Percentiles rank a stretch among this genome's conserved stretches.
Conservation (phyloP, 2,113 vertebrate species). For the Lamprotornis superbus region DNA sequence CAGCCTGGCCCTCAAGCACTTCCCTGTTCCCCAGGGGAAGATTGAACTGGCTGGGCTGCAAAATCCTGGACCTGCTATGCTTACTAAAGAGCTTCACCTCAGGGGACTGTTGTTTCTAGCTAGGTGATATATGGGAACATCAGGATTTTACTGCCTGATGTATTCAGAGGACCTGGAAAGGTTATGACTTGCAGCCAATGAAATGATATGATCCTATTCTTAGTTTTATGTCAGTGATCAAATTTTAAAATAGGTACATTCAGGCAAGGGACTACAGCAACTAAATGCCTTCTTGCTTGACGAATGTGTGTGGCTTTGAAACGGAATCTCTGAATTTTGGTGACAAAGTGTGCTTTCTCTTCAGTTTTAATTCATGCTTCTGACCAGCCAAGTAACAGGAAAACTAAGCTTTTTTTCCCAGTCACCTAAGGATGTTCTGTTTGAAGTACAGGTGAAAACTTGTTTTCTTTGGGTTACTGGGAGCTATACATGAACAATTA, state of each 20-base stretch:
- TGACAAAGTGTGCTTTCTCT: background rate
- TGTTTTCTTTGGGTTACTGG: background rate
- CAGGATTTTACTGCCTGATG: constrained; percentile 30
- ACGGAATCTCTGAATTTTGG: background rate
- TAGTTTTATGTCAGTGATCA: constrained; percentile 34
- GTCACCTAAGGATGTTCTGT: background rate
- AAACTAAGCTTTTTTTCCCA: background rate
- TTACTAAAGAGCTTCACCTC: background rate
- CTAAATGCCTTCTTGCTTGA: background rate
- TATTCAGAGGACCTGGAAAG: background rate
- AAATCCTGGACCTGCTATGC: background rate
- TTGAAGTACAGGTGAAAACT: background rate
- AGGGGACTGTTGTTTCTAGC: background rate
- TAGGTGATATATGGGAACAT: background rate
- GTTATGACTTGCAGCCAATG: constrained; percentile 22
- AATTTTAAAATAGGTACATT: constrained; percentile 29
- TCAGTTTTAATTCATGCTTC: background rate
- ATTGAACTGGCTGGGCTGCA: background rate
- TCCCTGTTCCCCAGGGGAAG: background rate
- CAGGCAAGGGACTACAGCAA: background rate
- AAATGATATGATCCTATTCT: background rate
- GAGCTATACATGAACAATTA: background rate
- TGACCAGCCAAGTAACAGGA: background rate
- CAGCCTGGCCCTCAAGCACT: background rate
- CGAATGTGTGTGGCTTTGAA: background rate